These are phyloP conservation scores for Rhagologus leucostigma DNA, from an alignment of 2,113 vertebrate genomes.

Conservation along the genomic window DNA sequence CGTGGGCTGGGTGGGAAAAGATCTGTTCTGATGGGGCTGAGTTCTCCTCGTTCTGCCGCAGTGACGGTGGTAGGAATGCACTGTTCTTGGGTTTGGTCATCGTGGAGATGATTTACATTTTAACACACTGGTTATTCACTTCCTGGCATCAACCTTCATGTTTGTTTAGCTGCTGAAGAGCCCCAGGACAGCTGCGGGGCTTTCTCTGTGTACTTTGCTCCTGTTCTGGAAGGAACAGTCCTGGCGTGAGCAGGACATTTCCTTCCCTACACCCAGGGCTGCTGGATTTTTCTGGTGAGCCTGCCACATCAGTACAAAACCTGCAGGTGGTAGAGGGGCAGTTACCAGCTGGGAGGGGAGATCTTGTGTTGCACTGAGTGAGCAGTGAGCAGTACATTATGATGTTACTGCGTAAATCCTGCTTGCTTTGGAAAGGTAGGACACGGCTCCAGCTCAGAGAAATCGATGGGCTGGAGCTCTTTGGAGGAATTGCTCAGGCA, in stretches of 20 bases:
- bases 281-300: not conserved
- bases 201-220: not conserved
- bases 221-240: not conserved
- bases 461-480: not conserved
- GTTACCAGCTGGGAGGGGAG: not conserved
- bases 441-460: not conserved
- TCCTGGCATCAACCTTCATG: not conserved
- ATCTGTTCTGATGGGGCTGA: not conserved
- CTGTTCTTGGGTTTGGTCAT: not conserved
- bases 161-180: not conserved
- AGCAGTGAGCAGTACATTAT: not conserved
- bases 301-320: not conserved
- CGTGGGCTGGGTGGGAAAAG: not conserved
- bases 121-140: not conserved
- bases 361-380: not conserved
- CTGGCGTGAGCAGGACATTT: not conserved
- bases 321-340: not conserved
- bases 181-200: not conserved
- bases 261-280: not conserved
- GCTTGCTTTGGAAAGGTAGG: not conserved
- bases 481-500: not conserved
- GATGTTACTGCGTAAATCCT: not conserved
- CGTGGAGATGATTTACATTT: not conserved
- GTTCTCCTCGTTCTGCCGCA: accelerated
- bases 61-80: not conserved